These are phyloP conservation scores for Aproaerema taeniolella DNA, from an alignment of 2,888 invertebrate species.

Conservation along the genomic window DNA sequence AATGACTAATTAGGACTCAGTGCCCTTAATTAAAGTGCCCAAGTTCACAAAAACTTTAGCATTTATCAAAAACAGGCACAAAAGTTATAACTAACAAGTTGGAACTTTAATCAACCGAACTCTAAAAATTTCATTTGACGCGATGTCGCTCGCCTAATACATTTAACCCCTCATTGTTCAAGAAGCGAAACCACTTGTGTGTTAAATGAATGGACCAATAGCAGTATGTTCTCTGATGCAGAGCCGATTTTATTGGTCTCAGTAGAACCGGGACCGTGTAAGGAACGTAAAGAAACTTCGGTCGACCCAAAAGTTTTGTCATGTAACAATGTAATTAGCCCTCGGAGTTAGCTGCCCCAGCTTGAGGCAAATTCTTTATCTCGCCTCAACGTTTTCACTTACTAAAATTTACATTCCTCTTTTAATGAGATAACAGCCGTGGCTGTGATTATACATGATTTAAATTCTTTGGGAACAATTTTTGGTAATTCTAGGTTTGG, in stretches of 20 bases:
- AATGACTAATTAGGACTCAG: too few relatives aligned
- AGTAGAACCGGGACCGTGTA: constrained; percentile 46
- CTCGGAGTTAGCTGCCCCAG: constrained; percentile 49
- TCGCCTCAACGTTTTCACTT: constrained; percentile 55
- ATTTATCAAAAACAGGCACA: too few relatives aligned
- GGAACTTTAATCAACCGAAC: too few relatives aligned
- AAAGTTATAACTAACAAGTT: too few relatives aligned
- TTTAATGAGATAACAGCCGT: constrained; percentile 32
- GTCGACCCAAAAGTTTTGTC: constrained; percentile 68
- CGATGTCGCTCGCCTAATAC: too few relatives aligned
- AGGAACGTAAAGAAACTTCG: constrained; percentile 65
- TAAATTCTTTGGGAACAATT: constrained; percentile 7
- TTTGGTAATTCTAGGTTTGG: not conserved
- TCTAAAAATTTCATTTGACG: too few relatives aligned
- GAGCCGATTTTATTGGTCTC: constrained; percentile 58
- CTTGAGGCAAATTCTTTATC: constrained; percentile 67
- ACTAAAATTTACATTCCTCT: constrained; percentile 50
- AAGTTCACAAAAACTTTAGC: too few relatives aligned
- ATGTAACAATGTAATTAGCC: constrained; percentile 73
- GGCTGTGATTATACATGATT: constrained; percentile 17
- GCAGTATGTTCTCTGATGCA: constrained; percentile 49
- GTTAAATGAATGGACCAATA: constrained; percentile 36
- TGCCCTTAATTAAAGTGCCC: too few relatives aligned
- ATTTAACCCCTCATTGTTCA: not conserved
- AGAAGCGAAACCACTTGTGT: constrained; percentile 10